These are phyloP conservation scores for Vanessa cardui DNA, from an alignment of 2,888 invertebrate genomes.

Conservation along the genomic window DNA sequence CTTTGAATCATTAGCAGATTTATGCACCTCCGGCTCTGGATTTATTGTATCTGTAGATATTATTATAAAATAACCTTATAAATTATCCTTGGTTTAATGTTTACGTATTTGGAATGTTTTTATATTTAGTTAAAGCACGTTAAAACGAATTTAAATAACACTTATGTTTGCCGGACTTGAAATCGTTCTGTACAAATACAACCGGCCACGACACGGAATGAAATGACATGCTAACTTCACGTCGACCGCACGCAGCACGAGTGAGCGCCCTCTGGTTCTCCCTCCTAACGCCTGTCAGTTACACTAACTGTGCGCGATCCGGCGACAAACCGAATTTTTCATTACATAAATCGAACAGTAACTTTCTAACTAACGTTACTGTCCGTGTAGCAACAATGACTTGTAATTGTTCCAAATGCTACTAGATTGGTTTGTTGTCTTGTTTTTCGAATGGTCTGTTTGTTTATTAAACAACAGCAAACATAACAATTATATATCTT, in stretches of 20 bases:
- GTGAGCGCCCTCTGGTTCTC: conserved; percentile 53
- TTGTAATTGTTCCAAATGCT: too few relatives aligned
- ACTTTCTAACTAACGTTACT: neutral
- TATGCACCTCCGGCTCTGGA: conserved; percentile 77
- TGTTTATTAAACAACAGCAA: neutral
- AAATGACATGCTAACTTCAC: conserved; percentile 46
- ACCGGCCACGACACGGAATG: conserved; percentile 57
- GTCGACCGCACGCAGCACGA: conserved; percentile 42
- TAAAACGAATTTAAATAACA: conserved; percentile 43
- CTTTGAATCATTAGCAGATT: conserved; percentile 68
- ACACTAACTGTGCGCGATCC: conserved; percentile 70
- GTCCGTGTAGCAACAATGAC: too few relatives aligned
- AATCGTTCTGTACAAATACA: conserved; percentile 33
- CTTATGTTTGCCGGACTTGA: conserved; percentile 30
- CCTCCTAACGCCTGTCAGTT: conserved; percentile 61
- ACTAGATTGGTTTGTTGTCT: neutral
- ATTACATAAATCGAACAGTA: neutral
- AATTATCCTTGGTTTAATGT: conserved; percentile 46
- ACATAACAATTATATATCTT: too few relatives aligned
- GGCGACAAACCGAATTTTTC: conserved; percentile 48
- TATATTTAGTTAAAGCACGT: conserved; percentile 23
- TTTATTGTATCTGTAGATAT: conserved; percentile 77
- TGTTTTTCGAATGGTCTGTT: neutral
- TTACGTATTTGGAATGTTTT: conserved; percentile 28
- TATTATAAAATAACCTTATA: conserved; percentile 69